Base-by-base conservation (phyloP, 2,888 invertebrate species). In the Quadroppia sp. region DNA sequence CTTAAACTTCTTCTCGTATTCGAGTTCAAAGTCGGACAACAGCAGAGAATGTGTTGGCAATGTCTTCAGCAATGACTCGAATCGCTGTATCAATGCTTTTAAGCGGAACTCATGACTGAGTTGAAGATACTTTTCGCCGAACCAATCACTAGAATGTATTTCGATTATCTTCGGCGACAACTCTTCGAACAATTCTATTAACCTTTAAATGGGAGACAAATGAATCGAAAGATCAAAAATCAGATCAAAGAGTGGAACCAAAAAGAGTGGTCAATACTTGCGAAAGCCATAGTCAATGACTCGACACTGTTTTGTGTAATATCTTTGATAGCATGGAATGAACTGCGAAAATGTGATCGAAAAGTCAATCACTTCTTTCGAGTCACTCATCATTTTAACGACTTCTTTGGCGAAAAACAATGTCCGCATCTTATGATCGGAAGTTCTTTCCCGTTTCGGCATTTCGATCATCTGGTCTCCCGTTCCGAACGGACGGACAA, bases 241-340 rank as follows among this genome's bases (percentile, higher is more conserved):
- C n/a, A n/a, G n/a, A 36, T 36, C 9, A 9, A 36, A 9, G 9
- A 36, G 9, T 7, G 36, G 6, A 9, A 7, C 9, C 4, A 9
- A 7, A 4, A 36, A 50, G 20, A n/a, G 17, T 7, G 17, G 89
- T 15, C 97, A 86, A 82, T 36, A 36, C 36, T 95, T 96, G 0
- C 89, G 87, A 81, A 95, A 95, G 11, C 96, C 96, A 83, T 93
- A 96, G 83, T 94, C 92, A 1, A 93, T 89, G 1, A 96, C 90
- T 72, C 91, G 89, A 79, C 95, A 91, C 81, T 96, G 96, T 76
- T 91, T 88, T 0, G 92, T 92, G 82, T 94, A 96, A 83, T 95
- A 94, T 78, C 95, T 94, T 84, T 96, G 96, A 84, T 94, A 97
- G 0, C 93, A 90, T 17, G 95, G 94, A 67, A 95, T 93, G 83